Conservation (phyloP, 2,888 invertebrate genomes). For the Amorpha juglandis region DNA sequence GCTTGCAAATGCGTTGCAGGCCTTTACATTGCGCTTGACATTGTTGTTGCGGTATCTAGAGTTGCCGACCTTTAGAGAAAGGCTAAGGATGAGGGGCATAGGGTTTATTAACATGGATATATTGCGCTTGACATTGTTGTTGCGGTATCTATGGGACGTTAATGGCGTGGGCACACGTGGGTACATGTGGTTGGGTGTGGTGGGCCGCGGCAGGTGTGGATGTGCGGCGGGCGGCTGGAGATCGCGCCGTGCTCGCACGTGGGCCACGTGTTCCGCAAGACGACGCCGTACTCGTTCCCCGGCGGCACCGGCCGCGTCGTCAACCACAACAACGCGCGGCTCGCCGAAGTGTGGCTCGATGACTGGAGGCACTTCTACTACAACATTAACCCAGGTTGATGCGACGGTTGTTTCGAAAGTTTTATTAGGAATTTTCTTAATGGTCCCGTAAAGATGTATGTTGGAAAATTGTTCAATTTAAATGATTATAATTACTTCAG, state of each 20-base stretch:
- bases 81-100: too few relatives aligned
- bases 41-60: too few relatives aligned
- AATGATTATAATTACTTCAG: too few relatives aligned
- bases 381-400: slow-evolving; percentile 97
- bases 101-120: too few relatives aligned
- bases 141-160: not conserved
- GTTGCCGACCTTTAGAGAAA: too few relatives aligned
- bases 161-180: not conserved
- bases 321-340: slow-evolving; percentile 99
- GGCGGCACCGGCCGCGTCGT: slow-evolving; percentile 98
- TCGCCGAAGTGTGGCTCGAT: slow-evolving; percentile 99
- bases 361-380: slow-evolving; percentile 99
- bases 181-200: slow-evolving; percentile 18
- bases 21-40: too few relatives aligned
- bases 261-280: slow-evolving; percentile 98
- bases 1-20: too few relatives aligned
- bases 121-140: too few relatives aligned
- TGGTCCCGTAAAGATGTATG: too few relatives aligned
- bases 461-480: too few relatives aligned
- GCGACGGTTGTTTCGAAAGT: not conserved
- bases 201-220: slow-evolving; percentile 91
- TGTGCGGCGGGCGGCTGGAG: slow-evolving; percentile 97
- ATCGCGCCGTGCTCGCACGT: slow-evolving; percentile 97
- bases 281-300: slow-evolving; percentile 99
- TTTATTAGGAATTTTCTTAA: not conserved